These are phyloP conservation scores for Heterocephalus glaber DNA, from an alignment of 2,113 vertebrate genomes.

Conservation along the genomic window DNA sequence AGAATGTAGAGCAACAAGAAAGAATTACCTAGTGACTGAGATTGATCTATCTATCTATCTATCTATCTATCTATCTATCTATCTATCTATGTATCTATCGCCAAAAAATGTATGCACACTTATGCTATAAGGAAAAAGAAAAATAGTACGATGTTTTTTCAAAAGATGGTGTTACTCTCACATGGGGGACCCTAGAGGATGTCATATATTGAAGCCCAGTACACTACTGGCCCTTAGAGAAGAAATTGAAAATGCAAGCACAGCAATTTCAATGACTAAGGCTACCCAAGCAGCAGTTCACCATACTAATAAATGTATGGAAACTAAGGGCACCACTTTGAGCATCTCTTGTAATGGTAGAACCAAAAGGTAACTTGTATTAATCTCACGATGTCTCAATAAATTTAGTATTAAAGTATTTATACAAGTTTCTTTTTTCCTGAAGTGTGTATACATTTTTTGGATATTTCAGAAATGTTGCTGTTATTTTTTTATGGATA, in stretches of 20 bases:
- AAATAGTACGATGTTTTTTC: not conserved
- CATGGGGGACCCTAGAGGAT: not conserved
- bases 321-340: not conserved
- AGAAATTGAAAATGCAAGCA: not conserved
- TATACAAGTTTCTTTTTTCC: not conserved
- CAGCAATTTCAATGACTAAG: not conserved
- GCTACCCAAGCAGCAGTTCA: not conserved
- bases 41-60: not conserved
- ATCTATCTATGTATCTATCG: not conserved
- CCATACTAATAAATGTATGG: not conserved
- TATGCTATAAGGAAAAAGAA: not conserved
- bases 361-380: not conserved
- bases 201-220: not conserved
- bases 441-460: not conserved
- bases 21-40: not conserved
- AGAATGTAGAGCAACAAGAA: constrained; percentile 32
- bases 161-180: not conserved
- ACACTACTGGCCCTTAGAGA: not conserved
- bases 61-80: not conserved
- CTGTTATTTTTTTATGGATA: not conserved
- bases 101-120: not conserved
- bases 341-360: not conserved
- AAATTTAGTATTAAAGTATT: not conserved
- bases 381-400: not conserved
- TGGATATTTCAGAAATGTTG: constrained; percentile 35